Conservation (phyloP, 35 echinoderm and acorn worm species). For the Diadema setosum region DNA sequence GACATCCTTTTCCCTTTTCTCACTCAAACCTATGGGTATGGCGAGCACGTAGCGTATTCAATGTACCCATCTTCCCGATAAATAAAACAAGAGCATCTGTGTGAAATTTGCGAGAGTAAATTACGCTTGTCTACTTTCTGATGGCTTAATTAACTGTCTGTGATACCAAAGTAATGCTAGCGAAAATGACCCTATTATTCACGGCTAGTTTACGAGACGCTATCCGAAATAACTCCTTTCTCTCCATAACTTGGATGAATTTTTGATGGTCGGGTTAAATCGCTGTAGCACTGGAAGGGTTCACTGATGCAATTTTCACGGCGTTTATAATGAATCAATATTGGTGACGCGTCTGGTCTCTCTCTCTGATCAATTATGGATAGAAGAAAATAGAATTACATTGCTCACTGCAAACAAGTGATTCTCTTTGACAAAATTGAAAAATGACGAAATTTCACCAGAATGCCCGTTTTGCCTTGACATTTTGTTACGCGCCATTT, state of each 20-base stretch:
- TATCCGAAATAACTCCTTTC: background rate
- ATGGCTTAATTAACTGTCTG: conserved; percentile 16
- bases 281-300: background rate
- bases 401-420: background rate
- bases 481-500: too few relatives aligned
- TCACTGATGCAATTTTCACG: conserved; percentile 2
- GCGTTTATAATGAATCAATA: conserved; percentile 23
- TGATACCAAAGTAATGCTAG: conserved; percentile 10
- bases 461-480: too few relatives aligned
- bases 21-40: background rate
- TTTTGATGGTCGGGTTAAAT: background rate
- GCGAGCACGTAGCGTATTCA: background rate
- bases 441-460: too few relatives aligned
- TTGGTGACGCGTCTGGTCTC: background rate
- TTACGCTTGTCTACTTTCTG: background rate
- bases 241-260: conserved; percentile 1
- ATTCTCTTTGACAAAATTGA: too few relatives aligned
- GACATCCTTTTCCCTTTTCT: too few relatives aligned
- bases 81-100: conserved; percentile 28
- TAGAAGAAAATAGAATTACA: conserved; percentile 31
- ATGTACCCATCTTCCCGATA: background rate
- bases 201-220: conserved; percentile 3
- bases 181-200: conserved; percentile 26
- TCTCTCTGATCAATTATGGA: background rate
- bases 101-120: conserved; percentile 10